phyloP scores from a whole-genome alignment of 2,888 invertebrate species.

The Phania funesta region DNA sequence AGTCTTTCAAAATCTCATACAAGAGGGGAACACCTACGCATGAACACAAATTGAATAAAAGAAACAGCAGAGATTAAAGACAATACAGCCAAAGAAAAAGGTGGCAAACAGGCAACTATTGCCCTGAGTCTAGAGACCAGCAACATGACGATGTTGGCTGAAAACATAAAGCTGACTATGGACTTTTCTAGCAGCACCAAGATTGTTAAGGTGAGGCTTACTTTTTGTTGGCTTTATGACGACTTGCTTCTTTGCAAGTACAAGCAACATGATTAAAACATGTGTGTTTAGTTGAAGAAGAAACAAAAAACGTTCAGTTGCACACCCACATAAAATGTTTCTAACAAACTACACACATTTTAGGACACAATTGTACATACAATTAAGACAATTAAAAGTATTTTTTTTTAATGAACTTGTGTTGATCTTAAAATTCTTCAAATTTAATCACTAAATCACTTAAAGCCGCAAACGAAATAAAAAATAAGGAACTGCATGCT shows the following conservation, averaged over 20 bases:
- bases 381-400: constrained; percentile 24
- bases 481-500: constrained; percentile 15
- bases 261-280: constrained; percentile 58
- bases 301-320: constrained; percentile 13
- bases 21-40: constrained; percentile 62
- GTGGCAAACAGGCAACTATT: constrained; percentile 18
- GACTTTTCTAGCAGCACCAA: not conserved
- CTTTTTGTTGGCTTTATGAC: constrained; percentile 13
- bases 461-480: not conserved
- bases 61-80: not conserved
- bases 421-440: constrained; percentile 7
- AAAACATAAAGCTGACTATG: not conserved
- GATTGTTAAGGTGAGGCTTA: constrained; percentile 25
- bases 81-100: constrained; percentile 9
- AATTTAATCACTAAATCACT: constrained; percentile 7
- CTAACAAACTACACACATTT: constrained; percentile 15
- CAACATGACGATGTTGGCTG: not conserved
- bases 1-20: constrained; percentile 17
- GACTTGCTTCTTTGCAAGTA: constrained; percentile 29
- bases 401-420: constrained; percentile 24
- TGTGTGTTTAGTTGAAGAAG: constrained; percentile 21
- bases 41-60: constrained; percentile 25
- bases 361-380: constrained; percentile 16
- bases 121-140: not conserved
- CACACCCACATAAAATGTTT: constrained; percentile 47